A percentile compares a stretch with the other conserved stretches of the same genome.
phyloP scores from a whole-genome alignment of 2,888 invertebrate species.

The Sesamia inferens region DNA sequence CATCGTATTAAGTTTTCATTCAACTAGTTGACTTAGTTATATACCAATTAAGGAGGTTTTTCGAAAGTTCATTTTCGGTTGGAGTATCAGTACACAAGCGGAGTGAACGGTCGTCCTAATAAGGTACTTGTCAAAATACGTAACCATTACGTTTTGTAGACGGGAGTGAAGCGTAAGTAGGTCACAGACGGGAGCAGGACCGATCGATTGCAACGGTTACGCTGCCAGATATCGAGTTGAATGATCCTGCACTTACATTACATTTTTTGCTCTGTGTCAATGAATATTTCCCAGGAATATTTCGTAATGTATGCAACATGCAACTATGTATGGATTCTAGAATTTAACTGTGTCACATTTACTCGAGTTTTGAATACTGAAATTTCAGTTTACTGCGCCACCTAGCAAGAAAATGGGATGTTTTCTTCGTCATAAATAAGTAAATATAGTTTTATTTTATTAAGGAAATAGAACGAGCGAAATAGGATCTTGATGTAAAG shows the following conservation, averaged over 20 bases:
- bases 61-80: slow-evolving; percentile 30
- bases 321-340: slow-evolving; percentile 22
- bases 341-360: slow-evolving; percentile 33
- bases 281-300: slow-evolving; percentile 28
- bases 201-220: slow-evolving; percentile 78
- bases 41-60: slow-evolving; percentile 24
- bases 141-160: slow-evolving; percentile 62
- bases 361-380: slow-evolving; percentile 34
- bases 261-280: slow-evolving; percentile 33
- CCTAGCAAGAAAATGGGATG: slow-evolving; percentile 15
- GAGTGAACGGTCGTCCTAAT: slow-evolving; percentile 46
- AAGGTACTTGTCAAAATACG: slow-evolving; percentile 70
- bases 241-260: slow-evolving; percentile 67
- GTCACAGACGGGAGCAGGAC: slow-evolving; percentile 75
- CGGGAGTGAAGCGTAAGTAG: slow-evolving; percentile 74
- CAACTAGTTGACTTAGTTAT: slow-evolving; percentile 37
- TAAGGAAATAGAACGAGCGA: slow-evolving; percentile 12
- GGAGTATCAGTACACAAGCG: slow-evolving; percentile 38
- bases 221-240: slow-evolving; percentile 73
- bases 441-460: slow-evolving; percentile 10
- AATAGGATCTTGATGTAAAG: slow-evolving; percentile 22
- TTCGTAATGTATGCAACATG: slow-evolving; percentile 30
- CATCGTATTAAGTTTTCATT: slow-evolving; percentile 26
- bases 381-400: slow-evolving; percentile 24
- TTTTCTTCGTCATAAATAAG: neutral